Evolutionary conservation across 2,797 vertebrate genomes (phyloP), one percentile per base, ranked within the genome.

Genomic region (Anableps anableps): DNA sequence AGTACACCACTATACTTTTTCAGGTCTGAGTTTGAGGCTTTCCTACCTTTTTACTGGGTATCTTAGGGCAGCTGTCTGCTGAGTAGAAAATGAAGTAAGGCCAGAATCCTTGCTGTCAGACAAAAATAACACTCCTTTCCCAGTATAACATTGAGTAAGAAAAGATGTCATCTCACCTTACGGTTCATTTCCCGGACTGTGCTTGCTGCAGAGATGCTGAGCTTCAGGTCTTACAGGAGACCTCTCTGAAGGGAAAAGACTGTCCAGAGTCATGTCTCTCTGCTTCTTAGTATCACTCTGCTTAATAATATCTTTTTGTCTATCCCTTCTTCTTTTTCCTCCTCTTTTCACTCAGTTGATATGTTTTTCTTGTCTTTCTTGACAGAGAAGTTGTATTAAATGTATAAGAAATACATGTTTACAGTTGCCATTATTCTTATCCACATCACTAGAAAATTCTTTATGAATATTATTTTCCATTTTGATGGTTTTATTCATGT

Each of bases 41-140:
- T 75, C 29, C 80, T 62, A 75, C 76, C 31, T 85, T 80, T 86
- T 76, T 86, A 81, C 75, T 50, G 82, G 86, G 82, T 88, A 79
- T 75, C 85, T 71, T 85, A 74, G 70, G 70, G 58, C 72, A 78
- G 26, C 43, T 83, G 75, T 90, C 68, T 75, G 88, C 75, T 85
- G 77, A 87, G 83, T 85, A n/a, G 23, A 77, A 92, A 89, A 87
- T 82, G 29, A 84, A 90, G 78, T 80, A 83, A 78, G 72, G 77
- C 77, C 81, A 84, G 83, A 48, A 74, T 38, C 75, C 71, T 86
- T 72, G 29, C 71, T 86, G 89, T 80, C 86, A 88, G 77, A 38
- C 77, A 72, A 75, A 90, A 75, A 85, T 83, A 75, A 86, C 83
- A 50, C 80, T 85, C 75, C 29, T n/a, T n/a, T 83, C 72, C 62